Conservation (phyloP, 2,888 invertebrate genomes). For the Chaetogeoica ovagalla region DNA sequence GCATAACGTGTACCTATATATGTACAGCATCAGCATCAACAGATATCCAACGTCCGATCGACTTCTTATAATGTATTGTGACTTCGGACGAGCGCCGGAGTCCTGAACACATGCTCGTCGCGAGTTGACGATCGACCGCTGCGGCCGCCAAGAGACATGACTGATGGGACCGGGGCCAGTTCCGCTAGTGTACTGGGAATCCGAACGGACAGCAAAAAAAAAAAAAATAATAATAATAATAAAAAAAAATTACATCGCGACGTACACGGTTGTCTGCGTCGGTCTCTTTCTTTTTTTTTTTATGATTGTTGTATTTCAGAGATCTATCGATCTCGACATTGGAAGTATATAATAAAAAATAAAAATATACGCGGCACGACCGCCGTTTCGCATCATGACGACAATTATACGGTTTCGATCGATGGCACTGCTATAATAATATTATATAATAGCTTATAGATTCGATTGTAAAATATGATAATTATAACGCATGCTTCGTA, state of each 20-base stretch:
- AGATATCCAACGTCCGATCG: slow-evolving; percentile 30
- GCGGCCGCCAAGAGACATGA: slow-evolving; percentile 37
- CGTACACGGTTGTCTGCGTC: slow-evolving; percentile 2
- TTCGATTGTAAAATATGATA: too few species aligned
- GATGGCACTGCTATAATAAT: not conserved
- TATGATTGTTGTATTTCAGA: not conserved
- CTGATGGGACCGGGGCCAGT: slow-evolving; percentile 52
- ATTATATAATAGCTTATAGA: too few species aligned
- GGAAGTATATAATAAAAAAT: too few species aligned
- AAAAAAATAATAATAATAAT: slow-evolving; percentile 3
- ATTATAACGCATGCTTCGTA: too few species aligned
- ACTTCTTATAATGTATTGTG: not conserved
- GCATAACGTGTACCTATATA: not conserved
- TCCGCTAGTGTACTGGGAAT: slow-evolving; percentile 39
- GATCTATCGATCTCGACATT: not conserved
- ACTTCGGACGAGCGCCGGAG: not conserved
- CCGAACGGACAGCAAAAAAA: slow-evolving; percentile 22
- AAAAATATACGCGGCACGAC: not conserved
- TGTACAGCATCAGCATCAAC: not conserved
- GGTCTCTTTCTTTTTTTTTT: not conserved
- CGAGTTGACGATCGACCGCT: slow-evolving; percentile 34
- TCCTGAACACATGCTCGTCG: slow-evolving; percentile 37
- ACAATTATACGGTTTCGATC: slow-evolving; percentile 30
- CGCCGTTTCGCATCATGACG: not conserved
- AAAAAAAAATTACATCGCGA: slow-evolving; percentile 21